phyloP scores from a whole-genome alignment of 2,113 vertebrate species.

The Mungos mungo region DNA sequence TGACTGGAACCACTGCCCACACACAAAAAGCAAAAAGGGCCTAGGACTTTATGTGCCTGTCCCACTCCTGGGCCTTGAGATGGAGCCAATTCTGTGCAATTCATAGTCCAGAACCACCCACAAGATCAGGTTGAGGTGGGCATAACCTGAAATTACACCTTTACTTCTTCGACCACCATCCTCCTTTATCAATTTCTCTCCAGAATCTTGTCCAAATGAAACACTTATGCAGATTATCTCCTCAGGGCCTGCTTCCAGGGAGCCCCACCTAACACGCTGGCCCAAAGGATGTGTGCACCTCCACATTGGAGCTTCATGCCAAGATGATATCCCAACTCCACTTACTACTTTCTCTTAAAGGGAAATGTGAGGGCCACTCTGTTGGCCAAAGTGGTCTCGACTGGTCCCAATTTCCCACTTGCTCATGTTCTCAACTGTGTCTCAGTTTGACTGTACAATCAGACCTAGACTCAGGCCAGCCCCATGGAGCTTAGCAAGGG shows the following conservation, averaged over 20 bases:
- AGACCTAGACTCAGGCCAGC: neutral
- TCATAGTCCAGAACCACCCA: neutral
- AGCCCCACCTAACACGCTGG: neutral
- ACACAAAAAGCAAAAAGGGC: neutral
- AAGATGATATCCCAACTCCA: neutral
- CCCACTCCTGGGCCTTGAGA: neutral
- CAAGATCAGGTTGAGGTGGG: neutral
- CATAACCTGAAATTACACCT: neutral
- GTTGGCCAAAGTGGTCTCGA: no score
- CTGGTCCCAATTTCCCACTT: neutral
- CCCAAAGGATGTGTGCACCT: neutral
- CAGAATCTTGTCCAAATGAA: neutral
- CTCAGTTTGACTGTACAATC: neutral
- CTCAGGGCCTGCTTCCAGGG: neutral
- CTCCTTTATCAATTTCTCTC: neutral
- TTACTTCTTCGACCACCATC: neutral
- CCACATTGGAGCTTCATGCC: neutral
- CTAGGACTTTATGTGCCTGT: neutral
- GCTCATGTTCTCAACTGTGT: neutral
- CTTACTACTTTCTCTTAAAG: neutral
- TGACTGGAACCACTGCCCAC: neutral
- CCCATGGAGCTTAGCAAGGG: neutral
- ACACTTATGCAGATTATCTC: neutral
- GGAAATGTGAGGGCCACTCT: neutral
- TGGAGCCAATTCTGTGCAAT: neutral